These are phyloP conservation scores for Vulpes lagopus DNA, from an alignment of 2,113 vertebrate genomes.

Conservation along the genomic window DNA sequence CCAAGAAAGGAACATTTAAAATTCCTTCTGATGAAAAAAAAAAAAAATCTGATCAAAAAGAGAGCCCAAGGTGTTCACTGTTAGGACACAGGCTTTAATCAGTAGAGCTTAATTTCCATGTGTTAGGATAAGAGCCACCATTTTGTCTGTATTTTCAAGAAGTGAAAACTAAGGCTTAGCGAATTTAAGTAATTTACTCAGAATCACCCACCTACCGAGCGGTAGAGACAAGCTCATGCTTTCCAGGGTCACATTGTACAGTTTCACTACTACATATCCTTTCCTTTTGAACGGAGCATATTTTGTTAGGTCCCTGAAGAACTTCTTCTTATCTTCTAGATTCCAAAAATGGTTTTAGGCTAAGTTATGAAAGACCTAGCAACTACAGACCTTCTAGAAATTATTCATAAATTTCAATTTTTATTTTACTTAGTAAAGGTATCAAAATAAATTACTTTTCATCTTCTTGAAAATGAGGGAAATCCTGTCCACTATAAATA, in stretches of 20 bases:
- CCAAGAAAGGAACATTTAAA: conserved; percentile 13
- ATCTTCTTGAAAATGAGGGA: not conserved
- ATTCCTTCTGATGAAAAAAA: not conserved
- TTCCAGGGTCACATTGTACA: not conserved
- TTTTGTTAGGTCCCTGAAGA: not conserved
- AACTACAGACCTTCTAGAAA: not conserved
- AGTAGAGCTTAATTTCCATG: conserved; percentile 3
- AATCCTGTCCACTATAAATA: not conserved
- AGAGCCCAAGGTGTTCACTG: not conserved
- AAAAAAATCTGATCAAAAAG: not conserved
- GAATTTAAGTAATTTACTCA: not conserved
- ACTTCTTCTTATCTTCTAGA: not conserved
- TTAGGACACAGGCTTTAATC: not conserved
- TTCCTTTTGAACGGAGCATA: not conserved
- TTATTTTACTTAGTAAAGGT: not conserved
- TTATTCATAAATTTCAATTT: conserved; percentile 1
- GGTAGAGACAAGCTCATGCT: not conserved
- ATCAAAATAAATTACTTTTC: conserved; percentile 13
- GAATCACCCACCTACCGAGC: not conserved
- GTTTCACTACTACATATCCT: not conserved
- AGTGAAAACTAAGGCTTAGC: not conserved
- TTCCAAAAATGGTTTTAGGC: not conserved
- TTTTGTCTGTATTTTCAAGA: not conserved
- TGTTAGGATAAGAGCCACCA: not conserved
- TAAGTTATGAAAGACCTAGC: not conserved